Evolutionary conservation across 2,888 invertebrate species (phyloP).

Genomic region (Parnassius smintheus): DNA sequence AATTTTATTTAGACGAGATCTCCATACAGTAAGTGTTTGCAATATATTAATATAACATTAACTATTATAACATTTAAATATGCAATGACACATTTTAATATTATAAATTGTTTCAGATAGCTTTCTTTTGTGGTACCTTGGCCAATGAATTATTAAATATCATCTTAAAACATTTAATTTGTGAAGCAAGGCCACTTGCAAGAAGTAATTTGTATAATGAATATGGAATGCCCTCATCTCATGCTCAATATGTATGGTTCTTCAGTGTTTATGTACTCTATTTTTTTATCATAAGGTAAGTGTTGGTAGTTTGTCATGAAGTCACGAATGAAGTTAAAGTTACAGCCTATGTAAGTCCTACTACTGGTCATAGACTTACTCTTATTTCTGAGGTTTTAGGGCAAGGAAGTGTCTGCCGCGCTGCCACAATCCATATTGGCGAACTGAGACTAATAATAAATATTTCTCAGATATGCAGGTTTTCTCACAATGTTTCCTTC

Average conservation of each 20-base stretch:
- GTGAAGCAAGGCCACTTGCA: constrained; percentile 88
- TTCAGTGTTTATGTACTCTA: constrained; percentile 91
- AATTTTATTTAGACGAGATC: constrained; percentile 92
- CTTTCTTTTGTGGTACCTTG: constrained; percentile 89
- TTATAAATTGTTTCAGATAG: constrained; percentile 83
- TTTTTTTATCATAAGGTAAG: constrained; percentile 92
- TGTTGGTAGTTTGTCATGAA: not conserved
- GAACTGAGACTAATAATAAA: too few relatives aligned
- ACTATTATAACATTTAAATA: constrained; percentile 12
- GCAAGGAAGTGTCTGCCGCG: too few relatives aligned
- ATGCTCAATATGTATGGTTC: constrained; percentile 96
- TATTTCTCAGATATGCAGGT: too few relatives aligned
- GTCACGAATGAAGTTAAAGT: too few relatives aligned
- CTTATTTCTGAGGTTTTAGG: too few relatives aligned
- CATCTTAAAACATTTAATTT: constrained; percentile 89
- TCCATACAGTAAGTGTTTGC: constrained; percentile 89
- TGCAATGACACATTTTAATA: not conserved
- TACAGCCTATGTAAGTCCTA: too few relatives aligned
- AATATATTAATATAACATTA: not conserved
- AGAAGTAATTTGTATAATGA: constrained; percentile 86
- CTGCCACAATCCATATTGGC: too few relatives aligned
- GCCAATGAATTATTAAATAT: constrained; percentile 90
- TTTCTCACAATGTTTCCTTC: too few relatives aligned
- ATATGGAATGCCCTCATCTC: constrained; percentile 95
- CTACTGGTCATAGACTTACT: too few relatives aligned